Conservation (phyloP, 2,888 invertebrate species). For the Gnatocerus cornutus region DNA sequence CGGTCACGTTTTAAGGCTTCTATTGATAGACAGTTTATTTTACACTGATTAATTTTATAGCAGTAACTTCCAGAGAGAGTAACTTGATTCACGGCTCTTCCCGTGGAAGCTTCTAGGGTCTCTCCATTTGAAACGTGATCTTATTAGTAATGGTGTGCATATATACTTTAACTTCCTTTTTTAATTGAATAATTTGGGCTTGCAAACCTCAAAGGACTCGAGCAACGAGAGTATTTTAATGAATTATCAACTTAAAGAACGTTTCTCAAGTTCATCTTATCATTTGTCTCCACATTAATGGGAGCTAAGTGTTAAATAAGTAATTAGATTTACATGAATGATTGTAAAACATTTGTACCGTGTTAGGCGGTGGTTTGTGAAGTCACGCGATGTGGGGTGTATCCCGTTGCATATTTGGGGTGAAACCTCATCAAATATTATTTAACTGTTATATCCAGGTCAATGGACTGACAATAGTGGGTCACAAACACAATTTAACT, state of each 20-base stretch:
- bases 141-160: neutral
- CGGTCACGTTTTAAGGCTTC: too few relatives aligned
- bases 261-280: too few relatives aligned
- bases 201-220: too few relatives aligned
- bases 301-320: conserved; percentile 8
- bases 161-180: neutral
- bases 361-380: conserved; percentile 10
- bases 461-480: conserved; percentile 26
- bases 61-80: neutral
- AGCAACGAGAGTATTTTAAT: too few relatives aligned
- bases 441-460: conserved; percentile 41
- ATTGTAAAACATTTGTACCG: conserved; percentile 36
- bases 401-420: conserved; percentile 28
- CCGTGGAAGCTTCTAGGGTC: neutral
- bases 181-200: too few relatives aligned
- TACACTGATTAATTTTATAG: too few relatives aligned
- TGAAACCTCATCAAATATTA: conserved; percentile 44
- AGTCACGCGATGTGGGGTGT: conserved; percentile 41
- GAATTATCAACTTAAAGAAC: too few relatives aligned
- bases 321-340: conserved; percentile 22
- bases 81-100: neutral
- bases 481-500: conserved; percentile 29
- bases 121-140: neutral
- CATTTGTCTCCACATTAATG: too few relatives aligned
- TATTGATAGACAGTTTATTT: too few relatives aligned